Conservation (phyloP, 2,113 vertebrate species). For the Ancistrus triradiatus region DNA sequence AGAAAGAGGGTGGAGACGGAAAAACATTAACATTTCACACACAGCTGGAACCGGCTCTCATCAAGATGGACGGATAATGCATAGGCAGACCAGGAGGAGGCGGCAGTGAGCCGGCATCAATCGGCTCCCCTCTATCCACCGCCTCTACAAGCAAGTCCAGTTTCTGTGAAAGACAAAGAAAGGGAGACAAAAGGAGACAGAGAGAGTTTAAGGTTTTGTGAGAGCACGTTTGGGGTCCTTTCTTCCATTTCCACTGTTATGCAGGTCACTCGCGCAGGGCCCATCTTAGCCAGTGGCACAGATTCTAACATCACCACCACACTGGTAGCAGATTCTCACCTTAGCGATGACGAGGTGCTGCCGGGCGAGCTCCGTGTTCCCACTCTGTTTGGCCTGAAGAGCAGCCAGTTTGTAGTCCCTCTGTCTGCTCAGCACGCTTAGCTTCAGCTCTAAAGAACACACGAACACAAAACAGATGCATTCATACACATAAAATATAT, state of each 20-base stretch:
- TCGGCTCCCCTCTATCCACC: conserved; percentile 63
- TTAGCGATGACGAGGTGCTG: conserved; percentile 75
- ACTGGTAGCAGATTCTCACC: no score
- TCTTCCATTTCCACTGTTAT: no score
- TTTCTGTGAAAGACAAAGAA: conserved; percentile 36
- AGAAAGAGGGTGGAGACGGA: background rate
- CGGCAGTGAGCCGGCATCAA: conserved; percentile 71
- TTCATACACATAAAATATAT: conserved; percentile 1
- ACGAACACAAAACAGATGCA: conserved; percentile 1
- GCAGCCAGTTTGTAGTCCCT: conserved; percentile 83
- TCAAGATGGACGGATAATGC: conserved; percentile 12
- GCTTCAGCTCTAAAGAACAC: conserved; percentile 56
- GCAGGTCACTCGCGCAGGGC: no score
- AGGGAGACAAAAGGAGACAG: background rate
- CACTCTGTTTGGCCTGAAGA: conserved; percentile 76
- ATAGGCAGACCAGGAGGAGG: conserved; percentile 76
- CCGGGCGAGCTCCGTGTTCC: conserved; percentile 67
- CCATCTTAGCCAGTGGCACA: no score
- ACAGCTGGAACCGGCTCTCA: background rate
- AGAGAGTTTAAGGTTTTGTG: no score
- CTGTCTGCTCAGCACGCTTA: conserved; percentile 70
- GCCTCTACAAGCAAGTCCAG: conserved; percentile 73
- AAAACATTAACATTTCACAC: no score
- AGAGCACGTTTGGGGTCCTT: no score
- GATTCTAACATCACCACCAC: no score